Base-by-base conservation (phyloP, 1,140 invertebrate genomes). In the Oscheius sp. region DNA sequence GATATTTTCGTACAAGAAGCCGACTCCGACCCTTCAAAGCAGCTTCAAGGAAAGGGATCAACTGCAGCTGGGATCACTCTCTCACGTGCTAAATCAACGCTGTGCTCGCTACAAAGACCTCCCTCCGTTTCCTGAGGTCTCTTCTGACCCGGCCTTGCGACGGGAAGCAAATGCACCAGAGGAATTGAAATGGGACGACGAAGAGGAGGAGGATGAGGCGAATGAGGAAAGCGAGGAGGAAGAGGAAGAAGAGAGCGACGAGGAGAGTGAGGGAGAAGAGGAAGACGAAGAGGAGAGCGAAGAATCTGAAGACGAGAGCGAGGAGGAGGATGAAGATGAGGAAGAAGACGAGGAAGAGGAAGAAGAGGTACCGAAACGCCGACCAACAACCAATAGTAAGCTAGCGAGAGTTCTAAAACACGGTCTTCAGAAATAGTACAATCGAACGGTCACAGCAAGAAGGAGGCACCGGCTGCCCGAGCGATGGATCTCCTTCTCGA, bases 31-130 rank as follows among this genome's bases (percentile, higher is more conserved):
- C 13, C 85, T 94, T 28, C 87, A 90, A 77, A 89, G 87, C 78
- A 74, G 76, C 31, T 83, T 83, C 35, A 74, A 76, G 90, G 92
- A 93, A 77, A 87, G 91, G 18, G 91, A 93, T 78, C 89, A 91
- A 74, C 96, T 91, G 84, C 95, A 97, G 81, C 86, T 99, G 72
- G 95, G 95, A 0, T 94, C 94, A 4, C 86, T 99, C 29, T 97
- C 95, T 0, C 95, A 97, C 87, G 93, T 95, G 82, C 88, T 98
- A 31, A 94, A 96, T 78, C 89, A 89, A 78, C 87, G 90, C 62
- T 92, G 93, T 1, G 87, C 85, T 42, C 94, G 93, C 3, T 98
- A 99, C 85, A 89, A 91, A 66, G 90, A 94, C 68, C 87, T 99
- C 59, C 94, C 95, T 2, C 84, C 88, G 3, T 96, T 95, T 83